Evolutionary conservation across 2,113 vertebrate genomes (phyloP).

Genomic region (Carollia perspicillata): DNA sequence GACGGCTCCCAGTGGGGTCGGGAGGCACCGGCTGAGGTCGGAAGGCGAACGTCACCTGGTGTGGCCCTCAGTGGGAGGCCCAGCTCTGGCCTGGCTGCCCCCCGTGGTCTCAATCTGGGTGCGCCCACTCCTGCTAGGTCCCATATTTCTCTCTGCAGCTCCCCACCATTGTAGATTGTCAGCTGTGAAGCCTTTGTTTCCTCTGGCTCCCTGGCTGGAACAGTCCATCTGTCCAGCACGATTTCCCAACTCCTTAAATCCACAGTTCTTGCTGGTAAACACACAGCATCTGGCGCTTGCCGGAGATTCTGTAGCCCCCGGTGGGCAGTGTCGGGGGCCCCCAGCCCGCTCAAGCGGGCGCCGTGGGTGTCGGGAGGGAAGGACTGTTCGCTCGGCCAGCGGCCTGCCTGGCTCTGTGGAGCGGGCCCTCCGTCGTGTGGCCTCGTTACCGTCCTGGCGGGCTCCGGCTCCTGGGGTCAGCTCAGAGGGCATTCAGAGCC

Average conservation of each 20-base stretch:
- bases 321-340: neutral
- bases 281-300: neutral
- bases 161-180: accelerated
- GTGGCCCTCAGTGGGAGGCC: accelerated
- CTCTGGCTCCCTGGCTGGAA: no score
- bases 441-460: accelerated
- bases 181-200: neutral
- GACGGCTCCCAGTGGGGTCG: neutral
- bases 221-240: neutral
- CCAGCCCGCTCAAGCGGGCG: accelerated
- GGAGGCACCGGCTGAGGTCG: neutral
- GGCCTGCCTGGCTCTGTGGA: neutral
- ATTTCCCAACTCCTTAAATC: neutral
- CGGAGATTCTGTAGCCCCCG: neutral
- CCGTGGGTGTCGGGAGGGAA: neutral
- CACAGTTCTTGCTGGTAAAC: neutral
- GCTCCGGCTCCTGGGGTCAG: no score
- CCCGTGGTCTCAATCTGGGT: neutral
- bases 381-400: neutral
- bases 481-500: neutral
- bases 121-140: neutral
- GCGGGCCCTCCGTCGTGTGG: neutral
- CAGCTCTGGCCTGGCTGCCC: neutral
- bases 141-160: neutral
- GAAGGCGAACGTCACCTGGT: neutral